Base-by-base conservation (phyloP, 2,113 vertebrate genomes). In the Meleagris gallopavo region DNA sequence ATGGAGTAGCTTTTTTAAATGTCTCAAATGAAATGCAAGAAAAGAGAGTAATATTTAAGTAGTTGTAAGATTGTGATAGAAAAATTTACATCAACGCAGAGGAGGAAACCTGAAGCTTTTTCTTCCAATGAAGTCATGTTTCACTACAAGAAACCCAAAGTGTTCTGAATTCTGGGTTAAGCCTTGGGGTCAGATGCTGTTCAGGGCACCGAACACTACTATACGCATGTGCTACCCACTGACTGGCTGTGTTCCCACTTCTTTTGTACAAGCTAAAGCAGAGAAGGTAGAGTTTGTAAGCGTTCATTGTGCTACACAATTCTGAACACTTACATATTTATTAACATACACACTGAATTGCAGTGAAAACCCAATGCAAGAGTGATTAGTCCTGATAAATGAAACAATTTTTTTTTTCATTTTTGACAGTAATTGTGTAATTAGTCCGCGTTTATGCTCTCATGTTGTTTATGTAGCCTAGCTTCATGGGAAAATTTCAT, bases 191-290 rank as follows among this genome's bases (percentile, higher is more conserved):
- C 3, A 9, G 6, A 34, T 72, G 32, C 27, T 16, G 5, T 61
- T 88, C 30, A 70, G 11, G n/a, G 58, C 0, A 0, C 27, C 24
- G 27, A 70, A 6, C 1, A 1, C 41, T 70, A 10, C 43, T 77
- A 32, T 7, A 4, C 6, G 75, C 25, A 34, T 0, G 0, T 57
- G 20, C 55, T 88, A 20, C 54, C 79, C 64, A 41, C 8, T 86
- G 30, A 36, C 17, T 54, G 10, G 4, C 34, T 70, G 17, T 80
- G 15, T 27, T 52, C 62, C 15, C 13, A 7, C 27, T 69, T 66
- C 4, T 29, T 50, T 85, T 73, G 50, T 27, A 17, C 36, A 67
- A 69, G 32, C 29, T 83, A 79, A 72, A 52, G 43, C 21, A 65
- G 38, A 46, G 70, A 79, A 75, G 25, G 20, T 60, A 41, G 1